Base-by-base conservation (phyloP, 2,113 vertebrate genomes). In the Talpa occidentalis region DNA sequence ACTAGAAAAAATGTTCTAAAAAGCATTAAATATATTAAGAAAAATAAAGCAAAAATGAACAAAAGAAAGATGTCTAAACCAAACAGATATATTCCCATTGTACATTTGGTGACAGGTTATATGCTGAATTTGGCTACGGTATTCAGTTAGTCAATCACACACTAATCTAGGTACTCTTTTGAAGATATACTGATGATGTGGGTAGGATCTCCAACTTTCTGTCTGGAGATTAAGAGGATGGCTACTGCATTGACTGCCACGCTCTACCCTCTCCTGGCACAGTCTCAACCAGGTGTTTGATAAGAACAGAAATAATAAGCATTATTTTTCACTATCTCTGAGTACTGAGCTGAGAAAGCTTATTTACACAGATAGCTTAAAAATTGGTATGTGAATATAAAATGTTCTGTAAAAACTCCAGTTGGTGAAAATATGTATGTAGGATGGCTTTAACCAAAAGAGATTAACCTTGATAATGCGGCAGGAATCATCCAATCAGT, bases 161-260 rank as follows among this genome's bases (percentile, higher is more conserved):
- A 42, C 22, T 28, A 47, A 52, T n/a, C 0, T 28, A 74, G 32
- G 44, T 59, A 3, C 54, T 66, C 1, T 32, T 92, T 19, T 54
- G 9, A 42, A 54, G 49, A 4, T 3, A 40, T 17, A 30, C 30
- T 49, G 5, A 19, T 52, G 26, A 60, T 44, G 7, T n/a, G 42
- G 6, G 56, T 83, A 94, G 52, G 67, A 74, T 88, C 54, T 67
- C 77, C 0, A 30, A 64, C 24, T 74, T 83, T 80, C 64, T 54
- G 2, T 42, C 14, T 26, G 42, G 74, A 83, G 15, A 67, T 28
- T 4, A 66, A 35, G 4, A 86, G 7, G 5, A 2, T 19, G 11
- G 28, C 32, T 26, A 2, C 77, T 70, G 64, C 4, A 28, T 42
- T 52, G 16, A 37, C 30, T 40, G 7, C 9, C 32, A 35, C 35